phyloP scores from a whole-genome alignment of 2,888 invertebrate genomes.

The Petrolisthes manimaculis region DNA sequence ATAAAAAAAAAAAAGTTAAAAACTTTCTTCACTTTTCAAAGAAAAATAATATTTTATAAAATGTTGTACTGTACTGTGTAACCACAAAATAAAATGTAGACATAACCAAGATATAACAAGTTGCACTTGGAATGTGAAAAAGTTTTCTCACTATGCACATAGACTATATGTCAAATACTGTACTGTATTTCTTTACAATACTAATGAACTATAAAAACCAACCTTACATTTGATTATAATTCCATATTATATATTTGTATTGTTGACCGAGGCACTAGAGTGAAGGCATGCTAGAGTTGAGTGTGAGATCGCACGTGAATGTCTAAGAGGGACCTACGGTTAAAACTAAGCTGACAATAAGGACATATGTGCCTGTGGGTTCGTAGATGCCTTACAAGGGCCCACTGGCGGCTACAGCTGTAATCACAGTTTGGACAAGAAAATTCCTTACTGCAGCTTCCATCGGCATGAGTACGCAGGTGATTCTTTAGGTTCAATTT shows the following conservation, averaged over 20 bases:
- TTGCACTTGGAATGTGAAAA: too few relatives aligned
- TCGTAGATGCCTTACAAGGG: conserved; percentile 11
- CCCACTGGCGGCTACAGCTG: conserved; percentile 30
- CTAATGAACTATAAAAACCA: too few relatives aligned
- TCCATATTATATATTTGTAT: not conserved
- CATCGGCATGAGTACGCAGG: conserved; percentile 25
- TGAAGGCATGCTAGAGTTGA: conserved; percentile 14
- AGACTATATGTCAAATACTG: too few relatives aligned
- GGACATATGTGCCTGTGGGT: conserved; percentile 35
- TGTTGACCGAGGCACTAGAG: not conserved
- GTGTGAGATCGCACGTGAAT: conserved; percentile 30
- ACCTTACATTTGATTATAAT: too few relatives aligned
- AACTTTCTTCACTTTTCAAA: too few relatives aligned
- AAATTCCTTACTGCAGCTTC: conserved; percentile 15
- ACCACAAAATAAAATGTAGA: too few relatives aligned
- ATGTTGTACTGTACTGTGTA: too few relatives aligned
- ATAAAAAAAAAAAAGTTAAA: too few relatives aligned
- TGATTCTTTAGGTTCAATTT: conserved; percentile 27
- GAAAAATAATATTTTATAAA: too few relatives aligned
- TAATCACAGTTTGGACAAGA: conserved; percentile 27
- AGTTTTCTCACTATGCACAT: too few relatives aligned
- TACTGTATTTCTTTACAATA: too few relatives aligned
- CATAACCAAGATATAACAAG: too few relatives aligned
- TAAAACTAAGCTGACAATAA: conserved; percentile 29
- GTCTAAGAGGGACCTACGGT: conserved; percentile 24